Conservation (phyloP, 1,140 invertebrate species). For the Microplitis mediator region DNA sequence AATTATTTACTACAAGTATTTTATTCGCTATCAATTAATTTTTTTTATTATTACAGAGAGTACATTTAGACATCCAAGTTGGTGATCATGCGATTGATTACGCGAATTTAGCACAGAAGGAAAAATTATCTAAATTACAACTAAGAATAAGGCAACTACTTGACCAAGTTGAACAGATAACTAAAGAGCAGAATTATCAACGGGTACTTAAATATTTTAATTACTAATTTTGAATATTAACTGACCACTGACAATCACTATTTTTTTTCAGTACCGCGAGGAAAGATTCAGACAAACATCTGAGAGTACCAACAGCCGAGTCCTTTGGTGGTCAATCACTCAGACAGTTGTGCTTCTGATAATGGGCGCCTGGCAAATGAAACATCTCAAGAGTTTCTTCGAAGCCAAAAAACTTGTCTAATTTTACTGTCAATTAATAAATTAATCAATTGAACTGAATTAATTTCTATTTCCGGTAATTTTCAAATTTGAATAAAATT, state of each 20-base stretch:
- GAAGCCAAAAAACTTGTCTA: constrained; percentile 99
- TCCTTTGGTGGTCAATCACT: constrained; percentile 96
- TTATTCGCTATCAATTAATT: neutral
- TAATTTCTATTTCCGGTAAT: too few species aligned
- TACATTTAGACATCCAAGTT: constrained; percentile 98
- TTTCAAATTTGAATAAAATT: too few species aligned
- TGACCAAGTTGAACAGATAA: constrained; percentile 98
- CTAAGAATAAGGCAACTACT: constrained; percentile 92
- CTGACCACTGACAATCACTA: constrained; percentile 9
- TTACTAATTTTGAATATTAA: constrained; percentile 2
- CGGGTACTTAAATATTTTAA: constrained; percentile 67
- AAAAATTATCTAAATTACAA: constrained; percentile 96
- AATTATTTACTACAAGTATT: too few species aligned
- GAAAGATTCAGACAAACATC: constrained; percentile 96
- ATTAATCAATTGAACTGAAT: too few species aligned
- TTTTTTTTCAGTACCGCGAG: constrained; percentile 87
- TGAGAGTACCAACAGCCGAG: constrained; percentile 96
- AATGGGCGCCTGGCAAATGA: constrained; percentile 99
- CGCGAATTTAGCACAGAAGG: constrained; percentile 95
- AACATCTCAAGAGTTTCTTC: constrained; percentile 98
- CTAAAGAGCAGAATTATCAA: constrained; percentile 99
- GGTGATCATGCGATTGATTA: constrained; percentile 99
- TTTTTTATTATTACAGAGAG: constrained; percentile 66
- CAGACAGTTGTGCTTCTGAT: constrained; percentile 88
- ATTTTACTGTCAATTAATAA: neutral